Evolutionary conservation across 2,113 vertebrate species (phyloP), one percentile per base, ranked within the genome.

Genomic region (Grallaria varia): DNA sequence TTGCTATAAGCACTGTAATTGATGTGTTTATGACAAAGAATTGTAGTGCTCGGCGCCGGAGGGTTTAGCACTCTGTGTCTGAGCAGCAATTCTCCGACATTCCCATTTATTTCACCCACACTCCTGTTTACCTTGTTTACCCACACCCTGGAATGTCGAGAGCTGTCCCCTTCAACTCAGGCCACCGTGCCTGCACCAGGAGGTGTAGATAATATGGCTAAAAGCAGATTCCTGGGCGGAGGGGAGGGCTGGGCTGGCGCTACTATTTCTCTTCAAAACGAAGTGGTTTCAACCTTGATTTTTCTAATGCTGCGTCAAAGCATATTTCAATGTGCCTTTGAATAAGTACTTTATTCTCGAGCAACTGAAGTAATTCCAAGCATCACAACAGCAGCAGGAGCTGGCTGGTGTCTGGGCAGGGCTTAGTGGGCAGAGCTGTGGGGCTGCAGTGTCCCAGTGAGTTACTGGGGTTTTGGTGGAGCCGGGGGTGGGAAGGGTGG

Each of bases 61-160:
- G 89, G 92, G 73, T 31, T 92, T 90, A 49, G 75, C 50, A 0
- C 67, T 24, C 25, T 52, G 83, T 3, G 8, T 45, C 91, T 45
- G 49, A 95, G 87, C 63, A 91, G 87, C 68, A 69, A 11, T 87
- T 92, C 74, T 81, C 80, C 55, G 85, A 8, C 27, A 7, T 88
- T 75, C 52, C 72, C 75, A n/a, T 92, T 97, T 83, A 69, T 86
- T 96, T 94, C 83, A 94, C 83, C 85, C 74, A 62, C 55, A 53
- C 71, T 78, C 2, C 0, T 87, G 69, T 72, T 94, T 82, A 45
- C 62, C 84, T 92, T 53, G 17, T 93, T 93, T 52, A 39, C 62
- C 47, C 73, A 69, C 83, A 64, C 27, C 69, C 87, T 27, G 58
- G 71, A 95, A 89, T 68, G 56, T 72, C n/a, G 67, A 25, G 76